Evolutionary conservation across 2,113 vertebrate species (phyloP), one percentile per base, ranked within the genome.

Genomic region (Xiphorhynchus elegans): DNA sequence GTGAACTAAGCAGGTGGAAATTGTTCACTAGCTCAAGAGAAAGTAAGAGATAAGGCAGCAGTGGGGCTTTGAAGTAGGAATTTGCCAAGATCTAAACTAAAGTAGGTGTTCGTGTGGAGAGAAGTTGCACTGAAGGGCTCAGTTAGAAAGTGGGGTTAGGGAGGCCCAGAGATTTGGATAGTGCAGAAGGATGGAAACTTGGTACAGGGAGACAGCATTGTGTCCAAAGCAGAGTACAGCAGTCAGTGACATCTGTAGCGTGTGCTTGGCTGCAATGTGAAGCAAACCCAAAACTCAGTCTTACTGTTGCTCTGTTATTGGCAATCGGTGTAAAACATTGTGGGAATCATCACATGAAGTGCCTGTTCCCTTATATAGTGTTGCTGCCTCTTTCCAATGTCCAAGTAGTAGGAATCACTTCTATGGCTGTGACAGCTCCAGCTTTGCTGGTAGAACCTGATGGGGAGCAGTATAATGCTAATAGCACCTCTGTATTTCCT

Each of bases 311-410:
- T 81, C 4, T 78, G 19, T 55, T 85, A 50, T 6, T 76, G n/a
- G 9, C 42, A 77, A 16, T 77, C 24, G 72, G 17, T 68, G 24
- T 81, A 52, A 82, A 94, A 64, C n/a, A 39, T 13, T 25, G 11
- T 26, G 49, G 26, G 42, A 58, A 33, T 69, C 1, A 1, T 56
- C n/a, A 62, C 25, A 40, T 55, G 21, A 11, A 12, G 9, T 68
- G 18, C 26, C 49, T n/a, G 6, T 60, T 75, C 7, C 23, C 9
- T 84, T 39, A 20, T 7, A 3, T 1, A 49, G 23, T 0, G 0
- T 39, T 91, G 52, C 39, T 49, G 10, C 17, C 33, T 79, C 17
- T 82, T 78, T 68, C 60, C n/a, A 49, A 24, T 76, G 17, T 76
- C 47, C 6, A 18, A 68, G 44, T 49, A 44, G 19, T 35, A 68